Percentiles rank a stretch among this genome's conserved stretches.
These are phyloP conservation scores for Archips xylosteana DNA, from an alignment of 2,888 invertebrate genomes.

Conservation along the genomic window DNA sequence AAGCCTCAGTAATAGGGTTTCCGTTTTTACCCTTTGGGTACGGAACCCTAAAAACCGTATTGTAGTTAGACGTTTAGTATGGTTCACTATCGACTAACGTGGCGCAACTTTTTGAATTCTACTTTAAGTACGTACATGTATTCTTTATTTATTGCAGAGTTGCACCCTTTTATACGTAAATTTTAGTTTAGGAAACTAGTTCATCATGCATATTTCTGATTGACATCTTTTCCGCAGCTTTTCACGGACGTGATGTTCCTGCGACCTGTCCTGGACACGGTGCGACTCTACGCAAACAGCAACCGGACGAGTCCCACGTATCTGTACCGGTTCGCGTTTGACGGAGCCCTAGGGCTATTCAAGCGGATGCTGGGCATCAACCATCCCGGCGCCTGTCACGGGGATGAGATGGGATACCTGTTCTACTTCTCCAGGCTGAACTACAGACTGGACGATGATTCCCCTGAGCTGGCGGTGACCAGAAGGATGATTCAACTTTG, in stretches of 20 bases:
- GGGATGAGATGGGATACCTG: slow-evolving; percentile 88
- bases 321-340: slow-evolving; percentile 87
- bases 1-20: too few relatives aligned
- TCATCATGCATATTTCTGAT: background rate
- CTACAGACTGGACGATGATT: slow-evolving; percentile 85
- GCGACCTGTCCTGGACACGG: slow-evolving; percentile 83
- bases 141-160: too few relatives aligned
- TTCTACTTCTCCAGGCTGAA: slow-evolving; percentile 88
- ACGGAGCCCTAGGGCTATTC: slow-evolving; percentile 87
- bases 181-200: too few relatives aligned
- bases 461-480: slow-evolving; percentile 85
- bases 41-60: too few relatives aligned
- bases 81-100: too few relatives aligned
- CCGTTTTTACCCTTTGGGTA: too few relatives aligned
- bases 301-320: slow-evolving; percentile 84
- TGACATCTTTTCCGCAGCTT: slow-evolving; percentile 64
- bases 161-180: too few relatives aligned
- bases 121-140: too few relatives aligned
- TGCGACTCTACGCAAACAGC: slow-evolving; percentile 70
- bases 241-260: slow-evolving; percentile 88
- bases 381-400: slow-evolving; percentile 86
- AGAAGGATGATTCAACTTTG: slow-evolving; percentile 87
- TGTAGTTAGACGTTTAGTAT: too few relatives aligned
- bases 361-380: slow-evolving; percentile 87
- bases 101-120: too few relatives aligned